These are phyloP conservation scores for Drosophila nr. medialis DNA, from an alignment of 2,888 invertebrate species.

Conservation along the genomic window DNA sequence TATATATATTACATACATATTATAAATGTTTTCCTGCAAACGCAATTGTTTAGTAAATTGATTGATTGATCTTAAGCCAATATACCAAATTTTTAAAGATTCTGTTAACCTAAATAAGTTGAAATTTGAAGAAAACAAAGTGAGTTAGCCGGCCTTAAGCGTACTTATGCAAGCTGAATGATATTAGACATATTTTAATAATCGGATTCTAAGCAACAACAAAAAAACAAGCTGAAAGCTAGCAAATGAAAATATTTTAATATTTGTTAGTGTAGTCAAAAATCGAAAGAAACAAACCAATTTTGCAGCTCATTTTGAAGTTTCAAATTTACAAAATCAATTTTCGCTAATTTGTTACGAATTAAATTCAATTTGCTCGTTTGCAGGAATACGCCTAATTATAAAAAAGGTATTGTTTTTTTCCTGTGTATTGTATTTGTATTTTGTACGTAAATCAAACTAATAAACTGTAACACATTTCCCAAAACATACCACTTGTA, in stretches of 20 bases:
- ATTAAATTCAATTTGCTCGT: slow-evolving; percentile 5
- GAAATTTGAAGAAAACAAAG: not conserved
- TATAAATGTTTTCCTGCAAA: slow-evolving; percentile 32
- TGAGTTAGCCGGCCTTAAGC: not conserved
- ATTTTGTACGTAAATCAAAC: slow-evolving; percentile 65
- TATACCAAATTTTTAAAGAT: slow-evolving; percentile 7
- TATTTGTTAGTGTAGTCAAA: not conserved
- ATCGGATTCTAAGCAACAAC: not conserved
- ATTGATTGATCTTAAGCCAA: slow-evolving; percentile 10
- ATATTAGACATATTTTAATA: not conserved
- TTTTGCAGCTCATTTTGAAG: not conserved
- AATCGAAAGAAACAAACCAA: no score
- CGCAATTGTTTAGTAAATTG: slow-evolving; percentile 11
- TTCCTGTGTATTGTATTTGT: slow-evolving; percentile 63
- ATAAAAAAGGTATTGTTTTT: slow-evolving; percentile 53
- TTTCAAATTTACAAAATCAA: not conserved
- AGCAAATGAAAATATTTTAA: not conserved
- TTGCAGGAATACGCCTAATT: slow-evolving; percentile 34
- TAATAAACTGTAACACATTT: slow-evolving; percentile 70
- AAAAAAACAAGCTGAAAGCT: not conserved
- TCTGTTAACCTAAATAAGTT: not conserved
- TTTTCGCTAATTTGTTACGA: not conserved
- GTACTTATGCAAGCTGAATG: not conserved
- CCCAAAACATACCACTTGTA: slow-evolving; percentile 41
- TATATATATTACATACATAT: slow-evolving; percentile 16